phyloP scores from a whole-genome alignment of 2,113 vertebrate genomes.

The Toxotes chatareus region DNA sequence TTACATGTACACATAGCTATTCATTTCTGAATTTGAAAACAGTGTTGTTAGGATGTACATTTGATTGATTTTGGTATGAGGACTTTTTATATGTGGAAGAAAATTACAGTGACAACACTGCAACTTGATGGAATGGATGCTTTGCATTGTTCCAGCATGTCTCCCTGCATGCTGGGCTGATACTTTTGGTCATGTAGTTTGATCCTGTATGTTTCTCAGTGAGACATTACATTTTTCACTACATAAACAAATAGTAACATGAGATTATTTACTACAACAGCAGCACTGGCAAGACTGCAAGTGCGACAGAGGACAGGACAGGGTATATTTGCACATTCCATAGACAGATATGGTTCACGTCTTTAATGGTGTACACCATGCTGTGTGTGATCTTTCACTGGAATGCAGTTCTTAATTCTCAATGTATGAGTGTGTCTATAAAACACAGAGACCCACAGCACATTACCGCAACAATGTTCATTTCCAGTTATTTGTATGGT shows the following conservation, averaged over 20 bases:
- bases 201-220: conserved; percentile 1
- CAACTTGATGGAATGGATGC: conserved; percentile 43
- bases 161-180: conserved; percentile 72
- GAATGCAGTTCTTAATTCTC: background rate
- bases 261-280: background rate
- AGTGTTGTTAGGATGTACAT: background rate
- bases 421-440: background rate
- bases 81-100: background rate
- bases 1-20: background rate
- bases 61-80: background rate
- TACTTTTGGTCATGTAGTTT: conserved; percentile 29
- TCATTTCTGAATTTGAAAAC: background rate
- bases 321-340: background rate
- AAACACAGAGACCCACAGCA: background rate
- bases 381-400: background rate
- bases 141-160: conserved; percentile 72
- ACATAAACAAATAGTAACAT: background rate
- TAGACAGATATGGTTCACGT: background rate
- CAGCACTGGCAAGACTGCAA: background rate
- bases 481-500: background rate
- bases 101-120: background rate
- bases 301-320: background rate
- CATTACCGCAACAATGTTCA: background rate
- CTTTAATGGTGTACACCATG: background rate
- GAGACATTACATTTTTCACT: background rate